Evolutionary conservation across 2,797 vertebrate species (phyloP), one percentile per base, ranked within the genome.

Genomic region (Novumbra hubbsi): DNA sequence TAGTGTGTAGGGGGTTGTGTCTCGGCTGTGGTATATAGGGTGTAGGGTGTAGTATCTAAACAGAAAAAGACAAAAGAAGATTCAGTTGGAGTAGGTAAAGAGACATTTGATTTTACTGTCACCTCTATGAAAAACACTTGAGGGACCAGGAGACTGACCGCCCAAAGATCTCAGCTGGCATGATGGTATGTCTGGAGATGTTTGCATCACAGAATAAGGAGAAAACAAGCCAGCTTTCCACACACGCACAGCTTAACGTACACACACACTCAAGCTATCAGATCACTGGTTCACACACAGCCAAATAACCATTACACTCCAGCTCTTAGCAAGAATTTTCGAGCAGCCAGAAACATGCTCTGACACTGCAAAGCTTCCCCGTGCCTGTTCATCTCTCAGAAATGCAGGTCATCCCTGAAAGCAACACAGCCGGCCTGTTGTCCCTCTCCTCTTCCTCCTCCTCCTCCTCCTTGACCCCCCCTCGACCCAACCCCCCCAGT

Each of bases 231-330:
- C 2, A 3, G 30, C 9, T 8, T 21, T 5, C 21, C 69, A 62
- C 34, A 68, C 65, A 63, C 72, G 38, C 64, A 79, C 17, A 6
- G 41, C 41, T 45, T 38, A 38, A 83, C 34, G 48, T 32, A 72
- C 30, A 64, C 57, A 72, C 71, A 45, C 55, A 72, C 71, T 28
- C 55, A n/a, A 27, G 41, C 70, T 30, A 28, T 12, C 55, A 45
- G 21, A 38, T 21, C 55, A 63, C 57, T 27, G 11, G 16, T 50
- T 19, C 21, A 50, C 24, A 66, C 57, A 48, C 71, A 64, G 14
- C 7, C 24, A 72, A 16, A 65, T 27, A 65, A 17, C 4, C 62
- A 30, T 12, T 15, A 32, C 14, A 57, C 55, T 19, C 28, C 62
- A 8, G 24, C 62, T 27, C 21, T 28, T 17, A 30, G 15, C 62